Base-by-base conservation (phyloP, 2,888 invertebrate species). In the Agonopterix alstromeriana region DNA sequence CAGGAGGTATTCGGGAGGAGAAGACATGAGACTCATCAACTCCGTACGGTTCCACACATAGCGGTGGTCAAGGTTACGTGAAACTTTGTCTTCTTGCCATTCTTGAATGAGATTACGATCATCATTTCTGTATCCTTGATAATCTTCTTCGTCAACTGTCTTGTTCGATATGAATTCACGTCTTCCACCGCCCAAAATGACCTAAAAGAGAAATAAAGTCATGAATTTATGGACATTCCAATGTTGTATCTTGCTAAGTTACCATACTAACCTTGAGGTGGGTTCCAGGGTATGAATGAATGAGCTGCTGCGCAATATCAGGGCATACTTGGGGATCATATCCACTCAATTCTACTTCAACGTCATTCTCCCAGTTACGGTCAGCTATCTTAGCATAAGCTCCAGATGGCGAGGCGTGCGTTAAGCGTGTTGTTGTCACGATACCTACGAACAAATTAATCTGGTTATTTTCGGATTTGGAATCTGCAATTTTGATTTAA, bases 371-470 rank as follows among this genome's bases (percentile, higher is more conserved):
- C 94, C 94, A 95, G 66, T 93, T 88, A 40, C 95, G 89, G 56
- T 92, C 78, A 0, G 94, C 92, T 0, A 89, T 79, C 66, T 92
- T 92, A 0, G 95, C 93, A 71, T 92, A 94, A 0, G 90, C 79
- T 1, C 93, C 93, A 0, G 92, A 91, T 0, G 95, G 95, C 0
- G 94, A 94, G 3, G 95, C 95, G 71, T 95, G 94, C 0, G 95
- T 95, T 1, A 95, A 90, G 48, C 94, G 88, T 0, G 94, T 93
- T 1, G 93, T 94, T 8, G 95, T 96, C 14, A 95, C 94, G n/a
- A 93, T 73, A 0, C 93, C 93, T 77, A 65, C 46, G 44, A 10
- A 17, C 17, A 35, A 14, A 35, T n/a, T 2, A 14, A 14, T 14
- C 14, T 14, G 14, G 2, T 14, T 14, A 2, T 14, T 14, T 14